A percentile compares a stretch with the other conserved stretches of the same genome.
Conservation (phyloP, 2,113 vertebrate species). For the Leucoraja erinaceus region DNA sequence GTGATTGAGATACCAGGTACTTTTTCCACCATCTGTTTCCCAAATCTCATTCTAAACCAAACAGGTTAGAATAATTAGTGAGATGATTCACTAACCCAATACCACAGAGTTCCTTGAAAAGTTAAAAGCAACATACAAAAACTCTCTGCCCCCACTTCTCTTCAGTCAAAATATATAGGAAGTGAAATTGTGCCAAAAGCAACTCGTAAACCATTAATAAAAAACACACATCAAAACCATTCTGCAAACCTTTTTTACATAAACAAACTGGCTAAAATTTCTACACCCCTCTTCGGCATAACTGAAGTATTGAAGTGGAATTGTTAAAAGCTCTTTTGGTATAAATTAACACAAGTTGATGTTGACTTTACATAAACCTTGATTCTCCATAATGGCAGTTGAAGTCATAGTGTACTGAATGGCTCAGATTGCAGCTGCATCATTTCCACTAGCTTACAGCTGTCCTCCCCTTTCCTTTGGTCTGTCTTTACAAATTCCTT, state of each 20-base stretch:
- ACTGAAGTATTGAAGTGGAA: background rate
- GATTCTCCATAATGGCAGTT: background rate
- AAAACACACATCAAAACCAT: constrained; percentile 6
- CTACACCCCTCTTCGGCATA: background rate
- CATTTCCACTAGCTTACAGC: background rate
- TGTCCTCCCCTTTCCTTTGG: background rate
- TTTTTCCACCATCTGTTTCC: constrained; percentile 30
- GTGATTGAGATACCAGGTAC: constrained; percentile 8
- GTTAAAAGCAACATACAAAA: constrained; percentile 6
- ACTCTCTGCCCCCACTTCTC: background rate
- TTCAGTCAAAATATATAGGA: background rate
- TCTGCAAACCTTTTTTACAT: background rate
- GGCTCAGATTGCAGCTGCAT: background rate
- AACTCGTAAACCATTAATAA: constrained; percentile 17
- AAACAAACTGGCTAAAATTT: background rate
- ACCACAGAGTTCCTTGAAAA: constrained; percentile 16
- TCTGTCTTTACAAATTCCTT: background rate
- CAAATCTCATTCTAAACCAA: background rate
- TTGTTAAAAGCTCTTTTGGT: background rate
- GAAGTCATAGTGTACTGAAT: background rate
- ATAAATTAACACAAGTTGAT: background rate
- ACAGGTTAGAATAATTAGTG: background rate
- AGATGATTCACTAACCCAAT: constrained; percentile 13
- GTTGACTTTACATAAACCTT: background rate
- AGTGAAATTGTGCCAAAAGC: background rate